Percentiles rank a stretch among this genome's conserved stretches.
Evolutionary conservation across 2,888 invertebrate species (phyloP).

Genomic region (Xestia xanthographa): DNA sequence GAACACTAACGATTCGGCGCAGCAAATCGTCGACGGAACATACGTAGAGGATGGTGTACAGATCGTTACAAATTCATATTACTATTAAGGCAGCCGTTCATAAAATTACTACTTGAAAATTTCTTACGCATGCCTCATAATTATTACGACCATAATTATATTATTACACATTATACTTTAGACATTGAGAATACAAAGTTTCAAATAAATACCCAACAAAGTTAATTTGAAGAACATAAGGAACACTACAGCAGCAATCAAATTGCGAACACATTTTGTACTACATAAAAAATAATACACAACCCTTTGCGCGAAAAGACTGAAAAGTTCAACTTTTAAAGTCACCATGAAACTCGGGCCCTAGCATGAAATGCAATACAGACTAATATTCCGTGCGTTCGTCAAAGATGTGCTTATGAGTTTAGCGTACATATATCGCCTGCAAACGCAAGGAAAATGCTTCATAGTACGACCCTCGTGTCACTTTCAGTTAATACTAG

Average conservation of each 20-base stretch:
- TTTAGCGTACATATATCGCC: conserved; percentile 54
- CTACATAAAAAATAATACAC: conserved; percentile 91
- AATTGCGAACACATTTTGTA: conserved; percentile 91
- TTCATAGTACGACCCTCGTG: conserved; percentile 78
- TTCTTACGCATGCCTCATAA: conserved; percentile 80
- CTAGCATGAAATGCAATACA: conserved; percentile 68
- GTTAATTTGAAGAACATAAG: conserved; percentile 87
- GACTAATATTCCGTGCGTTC: conserved; percentile 65
- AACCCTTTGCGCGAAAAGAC: conserved; percentile 90
- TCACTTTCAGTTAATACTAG: conserved; percentile 88
- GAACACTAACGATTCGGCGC: conserved; percentile 67
- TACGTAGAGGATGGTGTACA: conserved; percentile 80
- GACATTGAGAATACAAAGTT: conserved; percentile 83
- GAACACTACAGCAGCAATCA: conserved; percentile 90
- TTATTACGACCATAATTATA: conserved; percentile 77
- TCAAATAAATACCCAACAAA: conserved; percentile 87
- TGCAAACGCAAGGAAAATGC: conserved; percentile 66
- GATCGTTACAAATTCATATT: conserved; percentile 78
- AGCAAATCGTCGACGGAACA: conserved; percentile 73
- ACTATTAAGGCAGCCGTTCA: conserved; percentile 87
- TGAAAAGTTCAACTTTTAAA: conserved; percentile 89
- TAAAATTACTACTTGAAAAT: conserved; percentile 80
- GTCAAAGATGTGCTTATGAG: conserved; percentile 58
- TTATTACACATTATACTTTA: conserved; percentile 74
- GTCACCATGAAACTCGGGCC: conserved; percentile 81